Evolutionary conservation across 2,888 invertebrate species (phyloP).

Genomic region (Molorchus minor): DNA sequence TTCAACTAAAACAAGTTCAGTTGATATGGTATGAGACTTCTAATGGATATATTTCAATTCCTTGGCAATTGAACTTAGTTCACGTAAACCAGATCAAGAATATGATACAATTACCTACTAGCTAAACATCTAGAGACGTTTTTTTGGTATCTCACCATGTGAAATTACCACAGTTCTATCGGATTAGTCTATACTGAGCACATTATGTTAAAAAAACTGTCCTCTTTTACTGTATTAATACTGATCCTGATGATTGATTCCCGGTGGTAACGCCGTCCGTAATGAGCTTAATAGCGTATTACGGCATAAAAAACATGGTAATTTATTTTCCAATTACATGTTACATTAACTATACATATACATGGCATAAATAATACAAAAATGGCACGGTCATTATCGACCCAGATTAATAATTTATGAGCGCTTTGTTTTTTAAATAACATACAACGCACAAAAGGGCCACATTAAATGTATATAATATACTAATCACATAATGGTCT

Average conservation of each 20-base stretch:
- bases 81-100: too few relatives aligned
- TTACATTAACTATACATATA: slow-evolving; percentile 22
- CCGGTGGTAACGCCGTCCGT: slow-evolving; percentile 1
- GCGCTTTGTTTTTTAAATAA: slow-evolving; percentile 22
- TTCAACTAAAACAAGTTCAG: too few relatives aligned
- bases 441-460: slow-evolving; percentile 19
- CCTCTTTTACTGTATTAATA: too few relatives aligned
- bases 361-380: slow-evolving; percentile 26
- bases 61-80: too few relatives aligned
- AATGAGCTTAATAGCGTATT: slow-evolving; percentile 22
- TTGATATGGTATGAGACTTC: too few relatives aligned
- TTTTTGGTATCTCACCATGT: too few relatives aligned
- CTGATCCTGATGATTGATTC: slow-evolving; percentile 4
- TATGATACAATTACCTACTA: too few relatives aligned
- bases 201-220: too few relatives aligned
- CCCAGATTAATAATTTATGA: slow-evolving; percentile 27
- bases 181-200: too few relatives aligned
- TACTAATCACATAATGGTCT: slow-evolving; percentile 33
- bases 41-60: too few relatives aligned
- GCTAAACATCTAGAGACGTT: too few relatives aligned
- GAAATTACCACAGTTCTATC: too few relatives aligned
- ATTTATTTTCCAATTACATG: slow-evolving; percentile 36
- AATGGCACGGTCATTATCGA: slow-evolving; percentile 26
- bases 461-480: slow-evolving; percentile 30
- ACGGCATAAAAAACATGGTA: slow-evolving; percentile 27